A percentile compares a stretch with the other conserved stretches of the same genome.
Evolutionary conservation across 1,140 invertebrate genomes (phyloP).

Genomic region (Oncopodura yosiiana): DNA sequence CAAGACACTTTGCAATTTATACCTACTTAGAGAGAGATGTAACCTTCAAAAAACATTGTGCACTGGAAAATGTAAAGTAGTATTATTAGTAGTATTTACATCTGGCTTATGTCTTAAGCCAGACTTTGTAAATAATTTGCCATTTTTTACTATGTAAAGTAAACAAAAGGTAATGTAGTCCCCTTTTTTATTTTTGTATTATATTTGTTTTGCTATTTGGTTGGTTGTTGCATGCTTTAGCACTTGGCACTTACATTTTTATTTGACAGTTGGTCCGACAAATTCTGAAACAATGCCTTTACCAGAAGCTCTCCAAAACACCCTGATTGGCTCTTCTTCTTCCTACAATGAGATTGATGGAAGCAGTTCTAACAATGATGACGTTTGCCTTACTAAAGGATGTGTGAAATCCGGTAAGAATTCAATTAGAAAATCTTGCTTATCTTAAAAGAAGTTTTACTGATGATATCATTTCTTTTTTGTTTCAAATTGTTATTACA

Average conservation of each 20-base stretch:
- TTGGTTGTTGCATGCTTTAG: slow-evolving; percentile 32
- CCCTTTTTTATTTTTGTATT: slow-evolving; percentile 5
- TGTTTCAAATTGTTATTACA: slow-evolving; percentile 33
- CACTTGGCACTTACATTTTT: slow-evolving; percentile 35
- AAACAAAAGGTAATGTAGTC: slow-evolving; percentile 6
- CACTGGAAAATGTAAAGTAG: no score
- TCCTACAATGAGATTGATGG: slow-evolving; percentile 26
- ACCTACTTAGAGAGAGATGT: no score
- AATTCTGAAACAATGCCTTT: slow-evolving; percentile 35
- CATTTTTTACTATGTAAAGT: not conserved
- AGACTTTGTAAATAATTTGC: not conserved
- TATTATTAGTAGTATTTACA: no score
- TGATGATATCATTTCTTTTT: not conserved
- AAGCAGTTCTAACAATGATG: slow-evolving; percentile 12
- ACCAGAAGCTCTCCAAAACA: slow-evolving; percentile 36
- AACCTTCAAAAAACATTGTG: no score
- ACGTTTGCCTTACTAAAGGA: slow-evolving; percentile 38
- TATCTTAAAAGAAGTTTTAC: not conserved
- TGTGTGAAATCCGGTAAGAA: slow-evolving; percentile 40
- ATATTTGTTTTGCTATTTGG: slow-evolving; percentile 21
- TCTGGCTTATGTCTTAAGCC: no score
- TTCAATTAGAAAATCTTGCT: not conserved
- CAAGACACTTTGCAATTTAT: not conserved
- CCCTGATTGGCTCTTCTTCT: slow-evolving; percentile 1
- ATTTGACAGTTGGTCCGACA: slow-evolving; percentile 32